These are phyloP conservation scores for Coregonus ussuriensis DNA, from an alignment of 2,797 vertebrate genomes.

Conservation along the genomic window DNA sequence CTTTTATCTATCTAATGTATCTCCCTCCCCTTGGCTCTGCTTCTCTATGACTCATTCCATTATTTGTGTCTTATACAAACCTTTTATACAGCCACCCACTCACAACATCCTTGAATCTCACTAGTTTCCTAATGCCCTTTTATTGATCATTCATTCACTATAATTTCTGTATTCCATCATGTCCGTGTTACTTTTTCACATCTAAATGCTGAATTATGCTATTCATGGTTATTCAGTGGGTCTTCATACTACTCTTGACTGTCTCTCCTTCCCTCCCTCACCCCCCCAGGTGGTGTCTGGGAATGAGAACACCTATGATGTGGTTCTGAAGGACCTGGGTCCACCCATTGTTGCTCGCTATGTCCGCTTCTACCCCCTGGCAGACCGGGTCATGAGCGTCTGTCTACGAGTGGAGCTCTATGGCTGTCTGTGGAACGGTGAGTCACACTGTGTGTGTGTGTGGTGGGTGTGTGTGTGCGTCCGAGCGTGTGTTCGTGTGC, in stretches of 20 bases:
- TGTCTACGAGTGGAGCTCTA: conserved; percentile 96
- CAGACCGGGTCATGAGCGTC: conserved; percentile 94
- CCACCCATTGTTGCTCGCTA: conserved; percentile 87
- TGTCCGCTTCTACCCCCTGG: conserved; percentile 89
- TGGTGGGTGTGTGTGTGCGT: not conserved
- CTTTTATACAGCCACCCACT: no score
- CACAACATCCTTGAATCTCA: not conserved
- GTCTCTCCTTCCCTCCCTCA: not conserved
- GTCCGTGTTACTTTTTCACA: not conserved
- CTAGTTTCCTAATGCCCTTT: not conserved
- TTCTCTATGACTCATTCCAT: not conserved
- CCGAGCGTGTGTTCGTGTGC: conserved; percentile 1
- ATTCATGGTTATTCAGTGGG: no score
- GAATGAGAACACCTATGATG: conserved; percentile 89
- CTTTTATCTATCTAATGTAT: not conserved
- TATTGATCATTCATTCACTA: not conserved
- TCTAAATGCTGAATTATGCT: no score
- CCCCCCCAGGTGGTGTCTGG: conserved; percentile 85
- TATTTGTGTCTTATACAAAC: no score
- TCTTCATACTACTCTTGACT: not conserved
- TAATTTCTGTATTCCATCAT: not conserved
- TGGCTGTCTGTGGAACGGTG: conserved; percentile 90
- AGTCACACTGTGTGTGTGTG: conserved; percentile 40
- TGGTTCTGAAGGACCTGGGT: conserved; percentile 91
- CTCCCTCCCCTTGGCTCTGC: not conserved